Base-by-base conservation (phyloP, 64 coral and sea anemone genomes). In the Platygyra sinensis region DNA sequence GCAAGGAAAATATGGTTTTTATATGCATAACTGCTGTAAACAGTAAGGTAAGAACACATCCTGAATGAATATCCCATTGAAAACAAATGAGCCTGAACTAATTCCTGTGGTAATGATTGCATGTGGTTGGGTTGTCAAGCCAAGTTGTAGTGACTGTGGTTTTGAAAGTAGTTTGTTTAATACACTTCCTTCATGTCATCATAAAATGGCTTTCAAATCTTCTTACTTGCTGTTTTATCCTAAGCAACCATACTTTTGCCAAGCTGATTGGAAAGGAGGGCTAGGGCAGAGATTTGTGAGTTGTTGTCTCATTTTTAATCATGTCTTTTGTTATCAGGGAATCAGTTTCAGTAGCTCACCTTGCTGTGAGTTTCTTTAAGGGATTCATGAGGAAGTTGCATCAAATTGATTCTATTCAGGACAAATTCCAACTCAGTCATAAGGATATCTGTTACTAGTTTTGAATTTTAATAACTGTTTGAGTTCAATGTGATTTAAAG, bases 21-120 rank as follows among this genome's bases (percentile, higher is more conserved):
- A 85, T 85, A 85, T 85, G 81, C 81, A 29, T 85, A 85, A 85
- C 81, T 51, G 81, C 67, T 85, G 62, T 85, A 50, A 69, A 85
- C 81, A 29, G 4, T n/a, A 36, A 85, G 81, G 81, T 85, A 85
- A 72, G 81, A 85, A 69, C 13, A 28, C 71, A 51, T 17, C 62
- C 42, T 11, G 51, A 24, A 22, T 61, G 54, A 72, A 69, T 85
- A 85, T 72, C 71, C 55, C 51, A 24, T 85, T 71, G 36, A 85
- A 11, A 28, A 18, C 63, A 50, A 72, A 38, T 85, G 62, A 72
- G 49, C 38, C 81, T 71, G 63, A 85, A 50, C 81, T 71, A 71
- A 85, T 85, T 42, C 50, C 24, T 85, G n/a, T 24, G 39, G 62
- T 85, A 71, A 85, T 85, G 62, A 85, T 71, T 85, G 65, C 36